Conservation (phyloP, 2,113 vertebrate species). For the Chionodraco myersi region DNA sequence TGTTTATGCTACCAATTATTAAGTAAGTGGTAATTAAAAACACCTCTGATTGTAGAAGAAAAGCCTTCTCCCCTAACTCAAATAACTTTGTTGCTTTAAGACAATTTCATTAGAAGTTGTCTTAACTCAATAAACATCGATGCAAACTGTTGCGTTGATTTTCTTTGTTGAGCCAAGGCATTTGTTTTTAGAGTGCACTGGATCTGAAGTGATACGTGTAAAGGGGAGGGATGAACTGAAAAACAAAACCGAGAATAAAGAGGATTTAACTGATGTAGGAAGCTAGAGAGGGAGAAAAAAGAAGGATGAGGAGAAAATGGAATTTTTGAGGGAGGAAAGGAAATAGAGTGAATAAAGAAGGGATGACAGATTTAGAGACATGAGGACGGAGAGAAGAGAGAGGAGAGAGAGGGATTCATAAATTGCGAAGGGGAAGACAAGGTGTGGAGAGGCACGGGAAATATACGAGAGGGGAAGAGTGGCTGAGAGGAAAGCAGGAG, state of each 20-base stretch:
- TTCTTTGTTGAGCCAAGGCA: too few species aligned
- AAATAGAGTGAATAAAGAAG: constrained; percentile 37
- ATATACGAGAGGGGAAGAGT: constrained; percentile 60
- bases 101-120: too few species aligned
- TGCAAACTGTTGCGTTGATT: too few species aligned
- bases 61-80: too few species aligned
- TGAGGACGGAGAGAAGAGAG: constrained; percentile 19
- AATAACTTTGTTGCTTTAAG: too few species aligned
- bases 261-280: background rate
- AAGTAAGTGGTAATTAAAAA: too few species aligned
- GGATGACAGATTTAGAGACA: constrained; percentile 62
- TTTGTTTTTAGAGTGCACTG: background rate
- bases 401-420: constrained; percentile 49
- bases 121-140: too few species aligned
- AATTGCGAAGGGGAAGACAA: constrained; percentile 59
- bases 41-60: too few species aligned
- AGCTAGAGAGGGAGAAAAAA: background rate
- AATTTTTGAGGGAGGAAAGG: constrained; percentile 2
- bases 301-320: constrained; percentile 6
- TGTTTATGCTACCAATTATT: too few species aligned
- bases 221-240: background rate
- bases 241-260: background rate
- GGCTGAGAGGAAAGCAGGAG: constrained; percentile 35
- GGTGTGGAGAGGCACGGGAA: constrained; percentile 42
- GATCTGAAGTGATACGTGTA: background rate